A percentile compares a stretch with the other conserved stretches of the same genome.
Evolutionary conservation across 2,888 invertebrate genomes (phyloP).

Genomic region (Alsophila aescularia): DNA sequence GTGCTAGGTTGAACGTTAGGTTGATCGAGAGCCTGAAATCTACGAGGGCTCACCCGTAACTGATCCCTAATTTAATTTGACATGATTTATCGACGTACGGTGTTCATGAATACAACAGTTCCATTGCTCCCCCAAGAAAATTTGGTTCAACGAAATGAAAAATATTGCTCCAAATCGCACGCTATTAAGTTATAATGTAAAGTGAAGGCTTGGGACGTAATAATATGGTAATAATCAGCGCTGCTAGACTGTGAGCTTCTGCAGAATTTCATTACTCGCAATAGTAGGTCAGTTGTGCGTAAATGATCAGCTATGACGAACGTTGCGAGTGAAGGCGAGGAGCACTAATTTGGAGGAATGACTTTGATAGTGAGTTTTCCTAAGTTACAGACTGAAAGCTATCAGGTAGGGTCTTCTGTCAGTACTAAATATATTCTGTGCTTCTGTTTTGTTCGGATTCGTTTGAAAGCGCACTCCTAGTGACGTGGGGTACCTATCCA

Average conservation of each 20-base stretch:
- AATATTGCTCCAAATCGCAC: slow-evolving; percentile 37
- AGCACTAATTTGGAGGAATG: too few species aligned
- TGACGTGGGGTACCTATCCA: too few species aligned
- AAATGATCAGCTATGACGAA: too few species aligned
- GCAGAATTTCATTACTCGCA: slow-evolving; percentile 9
- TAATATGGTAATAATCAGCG: slow-evolving; percentile 28
- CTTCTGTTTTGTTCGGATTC: too few species aligned
- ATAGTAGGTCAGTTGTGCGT: neutral
- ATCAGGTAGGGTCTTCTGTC: too few species aligned
- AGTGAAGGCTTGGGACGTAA: slow-evolving; percentile 27
- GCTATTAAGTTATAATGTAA: slow-evolving; percentile 34
- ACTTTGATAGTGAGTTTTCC: too few species aligned
- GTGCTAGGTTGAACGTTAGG: too few species aligned
- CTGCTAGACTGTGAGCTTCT: slow-evolving; percentile 2
- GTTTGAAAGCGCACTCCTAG: too few species aligned
- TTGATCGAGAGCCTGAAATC: slow-evolving; percentile 1
- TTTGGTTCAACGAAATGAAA: slow-evolving; percentile 38
- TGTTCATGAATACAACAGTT: slow-evolving; percentile 35
- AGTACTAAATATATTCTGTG: too few species aligned
- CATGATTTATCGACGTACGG: slow-evolving; percentile 34
- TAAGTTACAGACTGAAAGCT: too few species aligned
- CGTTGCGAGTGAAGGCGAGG: too few species aligned
- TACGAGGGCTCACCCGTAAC: slow-evolving; percentile 15
- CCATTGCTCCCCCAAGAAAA: slow-evolving; percentile 35
- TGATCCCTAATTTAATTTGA: slow-evolving; percentile 34